Conservation (phyloP, 2,113 vertebrate genomes). For the Ancistrus triradiatus region DNA sequence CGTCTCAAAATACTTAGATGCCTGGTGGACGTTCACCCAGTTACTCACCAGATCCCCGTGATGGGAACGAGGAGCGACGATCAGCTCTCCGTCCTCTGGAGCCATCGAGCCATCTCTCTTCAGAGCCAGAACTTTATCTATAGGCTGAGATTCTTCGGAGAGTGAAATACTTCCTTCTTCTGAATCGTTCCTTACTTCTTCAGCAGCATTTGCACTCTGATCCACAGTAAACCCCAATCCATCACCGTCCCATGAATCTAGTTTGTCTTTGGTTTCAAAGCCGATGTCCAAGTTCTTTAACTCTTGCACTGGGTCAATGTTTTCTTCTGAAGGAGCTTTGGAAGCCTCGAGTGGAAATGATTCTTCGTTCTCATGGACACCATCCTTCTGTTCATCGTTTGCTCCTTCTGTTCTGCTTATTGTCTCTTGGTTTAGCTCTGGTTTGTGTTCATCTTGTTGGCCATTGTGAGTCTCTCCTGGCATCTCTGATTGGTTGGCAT, state of each 20-base stretch:
- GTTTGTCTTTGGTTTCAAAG: no score
- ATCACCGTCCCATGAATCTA: no score
- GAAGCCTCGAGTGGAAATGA: not conserved
- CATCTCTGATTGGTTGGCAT: no score
- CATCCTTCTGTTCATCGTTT: constrained; percentile 9
- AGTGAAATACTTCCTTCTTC: constrained; percentile 53
- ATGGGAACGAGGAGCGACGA: constrained; percentile 37
- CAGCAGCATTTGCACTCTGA: not conserved
- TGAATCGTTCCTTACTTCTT: constrained; percentile 47
- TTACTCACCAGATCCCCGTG: constrained; percentile 61
- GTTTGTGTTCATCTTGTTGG: no score
- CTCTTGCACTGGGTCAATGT: no score
- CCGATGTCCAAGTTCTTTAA: no score
- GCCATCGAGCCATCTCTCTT: constrained; percentile 1
- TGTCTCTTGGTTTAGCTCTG: constrained; percentile 5
- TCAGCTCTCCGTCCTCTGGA: constrained; percentile 21
- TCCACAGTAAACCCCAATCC: not conserved
- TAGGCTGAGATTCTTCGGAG: constrained; percentile 15
- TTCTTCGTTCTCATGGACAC: not conserved
- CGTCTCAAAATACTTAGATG: constrained; percentile 62
- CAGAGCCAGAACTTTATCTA: not conserved
- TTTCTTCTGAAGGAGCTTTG: constrained; percentile 1
- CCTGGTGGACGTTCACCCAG: constrained; percentile 65
- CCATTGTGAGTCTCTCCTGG: no score
- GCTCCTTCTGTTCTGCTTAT: not conserved